Base-by-base conservation (phyloP, 1,140 invertebrate species). In the Listronotus oregonensis region DNA sequence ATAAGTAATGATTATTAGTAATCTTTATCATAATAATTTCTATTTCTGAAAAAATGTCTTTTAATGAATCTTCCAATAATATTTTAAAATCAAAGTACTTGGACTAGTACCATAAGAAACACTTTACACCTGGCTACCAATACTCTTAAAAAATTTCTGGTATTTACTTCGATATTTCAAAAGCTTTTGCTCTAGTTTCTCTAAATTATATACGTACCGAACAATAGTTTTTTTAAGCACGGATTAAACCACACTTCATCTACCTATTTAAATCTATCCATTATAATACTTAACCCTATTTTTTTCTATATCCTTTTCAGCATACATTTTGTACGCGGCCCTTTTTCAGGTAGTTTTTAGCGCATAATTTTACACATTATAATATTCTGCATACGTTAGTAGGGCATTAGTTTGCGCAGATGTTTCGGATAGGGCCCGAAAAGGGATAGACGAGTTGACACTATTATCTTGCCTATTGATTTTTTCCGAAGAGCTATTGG, bases 341-440 rank as follows among this genome's bases (percentile, higher is more conserved):
- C 67, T 66, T 59, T 67, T 71, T 57, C 71, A 73, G 71, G 71
- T 73, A 73, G 66, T 61, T 67, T 70, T 69, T 59, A 37, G 58
- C 63, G 67, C 64, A 71, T 71, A 71, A 69, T 71, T 71, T 68
- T 66, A 42, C 50, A 66, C 67, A 71, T 71, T 71, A 71, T 63
- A 70, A 73, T 71, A 73, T 73, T 73, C 69, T 73, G 69, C 71
- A 73, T 73, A 73, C 66, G 69, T 44, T 65, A 67, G 58, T 32
- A 50, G 43, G 39, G 55, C 52, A 61, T 66, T 66, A 66, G 64
- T 54, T 54, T 61, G 60, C 66, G 57, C 66, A 67, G 66, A 67
- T 67, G 66, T 67, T 67, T 40, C 50, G n/a, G 52, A 56, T 64
- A 49, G 58, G 62, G 39, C 37, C 40, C 31, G 12, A 18, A 65